Base-by-base conservation (phyloP, 2,888 invertebrate genomes). In the Diarsia mendica region DNA sequence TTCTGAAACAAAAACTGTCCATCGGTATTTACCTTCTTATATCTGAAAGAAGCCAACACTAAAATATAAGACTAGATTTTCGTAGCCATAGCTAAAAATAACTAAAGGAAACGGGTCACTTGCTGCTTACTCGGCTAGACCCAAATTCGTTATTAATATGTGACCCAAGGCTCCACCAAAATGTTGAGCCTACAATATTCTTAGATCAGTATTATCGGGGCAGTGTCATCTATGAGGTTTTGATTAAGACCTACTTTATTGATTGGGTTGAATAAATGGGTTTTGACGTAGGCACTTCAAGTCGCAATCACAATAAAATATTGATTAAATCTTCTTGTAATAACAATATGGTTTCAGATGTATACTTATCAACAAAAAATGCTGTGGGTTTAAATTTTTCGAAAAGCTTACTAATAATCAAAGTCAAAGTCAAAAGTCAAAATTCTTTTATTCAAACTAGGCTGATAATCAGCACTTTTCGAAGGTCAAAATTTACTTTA, bases 141-240 rank as follows among this genome's bases (percentile, higher is more conserved):
- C 65, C 73, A 55, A 82, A 85, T 82, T 70, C 75, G 83, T 85
- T 85, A 85, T 87, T 85, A 85, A 85, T 87, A 77, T 77, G 75
- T 69, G 79, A 67, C 75, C 82, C 68, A 49, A 60, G 46, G 46
- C 46, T 55, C 39, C 44, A 73, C 67, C 71, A 55, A 75, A 86
- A 87, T 79, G 58, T 71, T 72, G 58, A 53, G 64, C 39, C 75
- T 66, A 60, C 75, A 71, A 79, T 85, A 82, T 86, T 74, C 79
- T 85, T 74, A 61, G 77, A 75, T 70, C 61, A 72, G 28, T 61
- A 39, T 82, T 75, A 85, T 85, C 55, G 49, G 72, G 64, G 55
- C 49, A 58, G 39, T 68, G 28, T 72, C 69, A 76, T n/a, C n/a
- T 70, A 84, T 75, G 73, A 72, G 84, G 20, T 66, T 75, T 55